Conservation (phyloP, 2,113 vertebrate species). For the Chaetura pelagica region DNA sequence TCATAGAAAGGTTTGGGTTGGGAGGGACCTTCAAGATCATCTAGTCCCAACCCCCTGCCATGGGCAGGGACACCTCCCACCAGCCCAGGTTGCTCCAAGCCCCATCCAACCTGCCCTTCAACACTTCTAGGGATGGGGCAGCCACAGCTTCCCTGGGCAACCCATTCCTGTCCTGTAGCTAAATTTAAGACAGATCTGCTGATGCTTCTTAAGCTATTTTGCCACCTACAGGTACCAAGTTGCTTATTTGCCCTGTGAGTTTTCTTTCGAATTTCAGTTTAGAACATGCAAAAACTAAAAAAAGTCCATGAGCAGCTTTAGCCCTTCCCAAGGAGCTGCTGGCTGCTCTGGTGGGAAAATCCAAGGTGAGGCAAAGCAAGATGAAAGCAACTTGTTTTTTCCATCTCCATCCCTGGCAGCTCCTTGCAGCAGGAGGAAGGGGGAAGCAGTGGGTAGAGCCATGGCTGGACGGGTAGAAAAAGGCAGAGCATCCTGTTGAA, state of each 20-base stretch:
- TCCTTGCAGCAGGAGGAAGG: background rate
- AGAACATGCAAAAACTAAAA: background rate
- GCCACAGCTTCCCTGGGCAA: too few species aligned
- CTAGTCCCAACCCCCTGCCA: too few species aligned
- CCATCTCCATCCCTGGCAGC: background rate
- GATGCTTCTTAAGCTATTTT: background rate
- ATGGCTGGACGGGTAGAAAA: accelerated
- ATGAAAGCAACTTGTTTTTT: background rate
- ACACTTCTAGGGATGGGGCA: too few species aligned
- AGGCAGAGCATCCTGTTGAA: background rate
- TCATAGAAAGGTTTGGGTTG: too few species aligned
- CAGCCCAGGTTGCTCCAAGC: too few species aligned
- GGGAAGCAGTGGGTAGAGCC: background rate
- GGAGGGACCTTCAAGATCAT: too few species aligned
- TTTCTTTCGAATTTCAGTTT: background rate
- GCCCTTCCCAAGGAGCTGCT: background rate
- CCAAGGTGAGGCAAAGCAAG: background rate
- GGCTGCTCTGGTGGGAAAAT: background rate
- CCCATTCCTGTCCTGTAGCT: background rate
- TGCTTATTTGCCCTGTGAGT: background rate
- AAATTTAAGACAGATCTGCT: background rate
- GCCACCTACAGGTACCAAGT: background rate
- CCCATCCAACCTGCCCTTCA: too few species aligned
- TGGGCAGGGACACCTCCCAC: too few species aligned
- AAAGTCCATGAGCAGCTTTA: accelerated